Base-by-base conservation (phyloP, 2,797 vertebrate species). In the Microchirus variegatus region DNA sequence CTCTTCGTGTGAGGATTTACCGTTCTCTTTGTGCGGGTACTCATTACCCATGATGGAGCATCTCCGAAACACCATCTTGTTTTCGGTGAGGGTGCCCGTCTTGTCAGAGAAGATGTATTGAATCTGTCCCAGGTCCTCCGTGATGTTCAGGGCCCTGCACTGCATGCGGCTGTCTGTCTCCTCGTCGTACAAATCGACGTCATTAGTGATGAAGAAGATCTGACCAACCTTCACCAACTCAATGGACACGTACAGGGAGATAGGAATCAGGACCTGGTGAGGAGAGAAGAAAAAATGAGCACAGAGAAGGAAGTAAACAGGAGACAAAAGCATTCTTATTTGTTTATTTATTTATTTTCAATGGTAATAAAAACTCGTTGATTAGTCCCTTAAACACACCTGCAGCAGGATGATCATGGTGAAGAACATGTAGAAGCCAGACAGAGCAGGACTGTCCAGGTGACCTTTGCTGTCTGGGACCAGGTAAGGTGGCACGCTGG, bases 341-440 rank as follows among this genome's bases (percentile, higher is more conserved):
- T n/a, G n/a, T n/a, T n/a, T n/a, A 38, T 38, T 63, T 53, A 18
- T 8, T 58, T 3, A 60, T 4, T 58, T 40, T 55, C 47, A 12
- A 14, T 61, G 45, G 41, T 35, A 55, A 40, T 5, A 31, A 46
- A 68, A 22, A 22, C 22, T 3, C 50, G 63, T 5, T 63, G 9
- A 22, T n/a, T 19, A 8, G 2, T 55, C 9, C n/a, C n/a, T 51
- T n/a, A 40, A 13, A 59, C 35, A 53, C 5, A 98, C 97, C 96
- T 99, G 97, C 53, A 99, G 87, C 46, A 98, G 89, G 83, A 99
- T 97, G 89, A 98, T 95, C 97, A 97, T 97, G 10, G 95, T 96
- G 81, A 98, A 93, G 81, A 99, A 99, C 92, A 93, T 95, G 88
- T 95, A 97, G 88, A 96, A 94, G 61, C 93, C 90, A 0, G 92